A percentile compares a stretch with the other conserved stretches of the same genome.
These are phyloP conservation scores for Neodiprion fabricii DNA, from an alignment of 1,140 invertebrate species.

Conservation along the genomic window DNA sequence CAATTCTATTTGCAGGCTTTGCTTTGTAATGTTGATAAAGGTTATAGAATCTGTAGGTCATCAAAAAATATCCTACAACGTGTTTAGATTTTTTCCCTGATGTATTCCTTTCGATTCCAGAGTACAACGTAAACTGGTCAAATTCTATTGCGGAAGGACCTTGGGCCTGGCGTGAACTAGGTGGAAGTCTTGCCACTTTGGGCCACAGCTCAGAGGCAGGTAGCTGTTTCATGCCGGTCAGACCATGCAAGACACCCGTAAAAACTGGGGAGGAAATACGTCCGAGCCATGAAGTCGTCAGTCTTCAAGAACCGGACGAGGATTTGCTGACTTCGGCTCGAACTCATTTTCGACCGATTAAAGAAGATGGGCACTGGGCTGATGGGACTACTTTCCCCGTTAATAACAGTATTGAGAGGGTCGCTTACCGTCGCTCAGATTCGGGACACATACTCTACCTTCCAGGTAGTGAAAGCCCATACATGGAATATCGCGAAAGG, in stretches of 20 bases:
- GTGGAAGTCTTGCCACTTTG: slow-evolving; percentile 42
- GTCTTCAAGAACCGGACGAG: slow-evolving; percentile 64
- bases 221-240: slow-evolving; percentile 44
- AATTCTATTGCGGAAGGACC: slow-evolving; percentile 49
- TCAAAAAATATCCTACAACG: too few relatives aligned
- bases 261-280: slow-evolving; percentile 45
- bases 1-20: too few relatives aligned
- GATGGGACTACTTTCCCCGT: slow-evolving; percentile 75
- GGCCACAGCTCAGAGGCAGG: slow-evolving; percentile 42
- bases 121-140: slow-evolving; percentile 50
- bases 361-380: slow-evolving; percentile 62
- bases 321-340: slow-evolving; percentile 73
- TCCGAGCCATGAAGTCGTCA: slow-evolving; percentile 39
- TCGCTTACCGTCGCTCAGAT: slow-evolving; percentile 58
- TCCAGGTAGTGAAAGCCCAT: slow-evolving; percentile 59
- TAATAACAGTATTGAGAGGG: slow-evolving; percentile 67
- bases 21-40: too few relatives aligned
- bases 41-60: too few relatives aligned
- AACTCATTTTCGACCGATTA: slow-evolving; percentile 80
- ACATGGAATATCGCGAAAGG: slow-evolving; percentile 64
- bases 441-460: slow-evolving; percentile 55
- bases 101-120: slow-evolving; percentile 32
- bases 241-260: slow-evolving; percentile 45
- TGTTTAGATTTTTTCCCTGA: too few relatives aligned
- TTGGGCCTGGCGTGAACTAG: slow-evolving; percentile 53